Base-by-base conservation (phyloP, 2,113 vertebrate genomes). In the Ammospiza nelsoni region DNA sequence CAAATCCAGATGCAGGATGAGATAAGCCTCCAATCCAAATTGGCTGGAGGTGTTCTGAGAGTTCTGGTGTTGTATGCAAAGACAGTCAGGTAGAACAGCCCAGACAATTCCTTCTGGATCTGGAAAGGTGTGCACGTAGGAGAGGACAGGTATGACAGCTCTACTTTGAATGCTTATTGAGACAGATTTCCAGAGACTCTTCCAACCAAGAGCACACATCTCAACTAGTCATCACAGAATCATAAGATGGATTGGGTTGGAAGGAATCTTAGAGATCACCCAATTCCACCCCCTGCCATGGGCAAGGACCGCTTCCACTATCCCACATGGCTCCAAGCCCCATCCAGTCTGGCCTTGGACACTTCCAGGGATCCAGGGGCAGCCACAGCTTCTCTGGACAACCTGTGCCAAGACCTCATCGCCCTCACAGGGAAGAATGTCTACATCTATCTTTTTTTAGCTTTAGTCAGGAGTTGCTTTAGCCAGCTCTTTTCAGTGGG, bases 31-130 rank as follows among this genome's bases (percentile, higher is more conserved):
- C 15, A 46, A 29, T 66, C 4, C 9, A 73, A 66, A 71, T 1
- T 1, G 2, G 6, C 7, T 1, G 0, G 9, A 14, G 12, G 3
- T 22, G 4, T 71, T 81, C 25, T 11, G 12, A 75, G 11, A 59
- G 3, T 35, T 44, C 78, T 46, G 11, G 6, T 29, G 19, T 13
- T 31, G 10, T 9, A 31, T 17, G 16, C 18, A 35, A 55, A 84
- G 5, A 17, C 17, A 39, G 7, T 6, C 22, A 39, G 15, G 16
- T 52, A 55, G 20, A 22, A 83, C 5, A 5, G 7, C 8, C 20
- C 24, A 67, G 11, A 27, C 1, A 3, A 8, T 21, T 12, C 9
- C 31, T 24, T 41, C 39, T 13, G 39, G 39, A 41, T 12, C 18
- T 66, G 18, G 29, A 43, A 73, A 66, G 69, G 15, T 14, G 4